Conservation (phyloP, 2,888 invertebrate genomes). For the Oscheius sp. region DNA sequence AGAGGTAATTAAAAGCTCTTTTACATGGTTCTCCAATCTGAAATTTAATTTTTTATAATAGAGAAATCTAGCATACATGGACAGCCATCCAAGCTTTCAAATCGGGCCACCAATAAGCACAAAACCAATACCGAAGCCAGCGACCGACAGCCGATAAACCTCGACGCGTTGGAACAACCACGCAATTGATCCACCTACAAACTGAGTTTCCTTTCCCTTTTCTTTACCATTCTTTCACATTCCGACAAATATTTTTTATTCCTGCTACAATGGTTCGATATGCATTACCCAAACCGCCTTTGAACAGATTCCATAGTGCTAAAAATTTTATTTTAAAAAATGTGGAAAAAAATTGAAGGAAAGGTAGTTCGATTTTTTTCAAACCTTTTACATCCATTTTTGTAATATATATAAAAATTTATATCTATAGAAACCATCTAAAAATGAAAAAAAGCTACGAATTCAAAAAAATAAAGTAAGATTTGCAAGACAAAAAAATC, state of each 20-base stretch:
- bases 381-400: too few species aligned
- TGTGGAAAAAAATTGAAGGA: not conserved
- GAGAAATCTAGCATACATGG: conserved; percentile 28
- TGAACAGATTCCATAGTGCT: conserved; percentile 20
- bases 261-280: not conserved
- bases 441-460: too few species aligned
- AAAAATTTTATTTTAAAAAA: not conserved
- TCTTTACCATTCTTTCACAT: conserved; percentile 11
- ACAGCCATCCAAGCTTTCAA: conserved; percentile 52
- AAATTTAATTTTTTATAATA: not conserved
- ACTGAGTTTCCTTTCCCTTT: not conserved
- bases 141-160: conserved; percentile 14
- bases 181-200: conserved; percentile 11
- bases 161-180: conserved; percentile 24
- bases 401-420: too few species aligned
- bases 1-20: conserved; percentile 47
- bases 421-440: too few species aligned
- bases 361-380: too few species aligned
- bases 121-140: conserved; percentile 60
- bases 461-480: too few species aligned
- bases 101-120: conserved; percentile 65
- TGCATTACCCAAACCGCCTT: conserved; percentile 20
- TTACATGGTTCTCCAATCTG: conserved; percentile 47
- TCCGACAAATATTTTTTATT: not conserved
- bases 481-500: too few species aligned